Conservation (phyloP, 2,113 vertebrate genomes). For the Ovibos moschatus region DNA sequence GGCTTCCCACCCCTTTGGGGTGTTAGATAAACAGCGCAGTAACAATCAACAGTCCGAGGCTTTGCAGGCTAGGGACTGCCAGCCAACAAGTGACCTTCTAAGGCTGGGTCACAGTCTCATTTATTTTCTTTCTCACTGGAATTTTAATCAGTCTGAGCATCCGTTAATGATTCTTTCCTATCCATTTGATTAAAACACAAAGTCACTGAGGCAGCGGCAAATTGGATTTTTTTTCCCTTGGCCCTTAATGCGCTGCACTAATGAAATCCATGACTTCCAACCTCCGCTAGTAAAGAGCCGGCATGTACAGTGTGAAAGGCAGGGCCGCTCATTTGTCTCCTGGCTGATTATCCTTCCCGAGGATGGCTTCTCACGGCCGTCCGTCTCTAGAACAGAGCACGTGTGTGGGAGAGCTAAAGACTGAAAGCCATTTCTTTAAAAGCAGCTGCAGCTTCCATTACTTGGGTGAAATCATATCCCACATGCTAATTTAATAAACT, state of each 20-base stretch:
- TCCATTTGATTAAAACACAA: slow-evolving; percentile 58
- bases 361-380: not conserved
- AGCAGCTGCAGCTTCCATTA: slow-evolving; percentile 45
- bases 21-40: not conserved
- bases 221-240: slow-evolving; percentile 60
- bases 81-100: not conserved
- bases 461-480: slow-evolving; percentile 43
- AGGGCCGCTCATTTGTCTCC: slow-evolving; percentile 33
- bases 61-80: not conserved
- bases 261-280: slow-evolving; percentile 64
- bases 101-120: not conserved
- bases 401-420: not conserved
- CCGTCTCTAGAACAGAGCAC: not conserved
- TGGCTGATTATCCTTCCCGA: not conserved
- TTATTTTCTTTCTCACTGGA: slow-evolving; percentile 46
- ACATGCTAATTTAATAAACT: slow-evolving; percentile 61
- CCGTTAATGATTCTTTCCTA: slow-evolving; percentile 42
- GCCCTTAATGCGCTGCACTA: slow-evolving; percentile 44
- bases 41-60: not conserved
- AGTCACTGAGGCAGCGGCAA: slow-evolving; percentile 54
- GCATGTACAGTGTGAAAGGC: not conserved
- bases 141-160: slow-evolving; percentile 47
- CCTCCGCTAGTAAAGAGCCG: not conserved
- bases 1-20: not conserved
- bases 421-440: slow-evolving; percentile 33